Conservation (phyloP, 1,140 invertebrate species). For the Dinoponera quadriceps region DNA sequence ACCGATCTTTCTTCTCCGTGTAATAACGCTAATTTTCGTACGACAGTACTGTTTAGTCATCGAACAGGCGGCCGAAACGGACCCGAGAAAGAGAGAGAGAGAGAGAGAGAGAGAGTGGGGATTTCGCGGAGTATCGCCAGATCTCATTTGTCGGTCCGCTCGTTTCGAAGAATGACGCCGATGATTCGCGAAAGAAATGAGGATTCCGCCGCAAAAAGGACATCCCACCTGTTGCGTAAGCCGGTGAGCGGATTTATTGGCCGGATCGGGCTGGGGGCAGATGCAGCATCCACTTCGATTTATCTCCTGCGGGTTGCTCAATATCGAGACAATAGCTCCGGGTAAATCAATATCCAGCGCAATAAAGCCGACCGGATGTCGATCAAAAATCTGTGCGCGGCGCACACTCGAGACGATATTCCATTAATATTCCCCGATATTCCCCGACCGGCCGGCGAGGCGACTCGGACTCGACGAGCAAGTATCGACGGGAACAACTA, state of each 20-base stretch:
- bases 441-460: background rate
- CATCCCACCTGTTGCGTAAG: conserved; percentile 69
- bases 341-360: conserved; percentile 63
- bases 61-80: no score
- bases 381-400: conserved; percentile 31
- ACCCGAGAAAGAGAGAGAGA: no score
- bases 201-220: conserved; percentile 54
- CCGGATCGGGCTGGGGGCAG: conserved; percentile 27
- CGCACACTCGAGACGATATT: conserved; percentile 12
- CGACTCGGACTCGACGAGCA: background rate
- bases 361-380: conserved; percentile 37
- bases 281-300: conserved; percentile 63
- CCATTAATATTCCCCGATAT: conserved; percentile 15
- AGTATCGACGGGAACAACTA: background rate
- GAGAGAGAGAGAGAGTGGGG: background rate
- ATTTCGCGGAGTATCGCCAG: no score
- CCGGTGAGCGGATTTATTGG: conserved; percentile 58
- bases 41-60: no score
- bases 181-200: conserved; percentile 70
- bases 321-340: conserved; percentile 59
- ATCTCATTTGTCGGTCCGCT: background rate
- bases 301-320: conserved; percentile 62
- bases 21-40: no score
- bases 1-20: no score
- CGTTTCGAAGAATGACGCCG: background rate